phyloP scores from a whole-genome alignment of 2,113 vertebrate genomes.

The Istiophorus platypterus region DNA sequence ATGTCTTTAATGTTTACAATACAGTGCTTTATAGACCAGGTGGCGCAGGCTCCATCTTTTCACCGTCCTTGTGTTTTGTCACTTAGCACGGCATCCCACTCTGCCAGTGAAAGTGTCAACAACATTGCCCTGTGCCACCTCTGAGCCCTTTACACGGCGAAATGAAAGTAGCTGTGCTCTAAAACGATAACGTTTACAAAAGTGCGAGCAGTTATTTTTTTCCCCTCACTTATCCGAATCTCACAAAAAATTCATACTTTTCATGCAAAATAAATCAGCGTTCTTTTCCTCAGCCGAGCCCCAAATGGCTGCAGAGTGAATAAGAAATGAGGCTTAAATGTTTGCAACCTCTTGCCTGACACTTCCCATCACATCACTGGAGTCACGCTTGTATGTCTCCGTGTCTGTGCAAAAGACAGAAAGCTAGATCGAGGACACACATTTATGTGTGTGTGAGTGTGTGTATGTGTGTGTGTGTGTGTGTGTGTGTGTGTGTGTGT shows the following conservation, averaged over 20 bases:
- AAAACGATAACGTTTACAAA: constrained; percentile 75
- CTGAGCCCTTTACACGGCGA: constrained; percentile 51
- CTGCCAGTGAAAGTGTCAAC: constrained; percentile 60
- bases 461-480: constrained; percentile 25
- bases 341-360: constrained; percentile 86
- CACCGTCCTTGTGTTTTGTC: constrained; percentile 30
- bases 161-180: constrained; percentile 59
- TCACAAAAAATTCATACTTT: constrained; percentile 88
- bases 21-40: neutral
- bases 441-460: constrained; percentile 32
- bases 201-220: constrained; percentile 50
- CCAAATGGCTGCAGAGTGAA: constrained; percentile 86
- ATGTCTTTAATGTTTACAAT: constrained; percentile 18
- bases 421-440: constrained; percentile 8
- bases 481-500: constrained; percentile 9
- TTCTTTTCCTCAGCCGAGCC: constrained; percentile 78
- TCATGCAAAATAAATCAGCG: constrained; percentile 89
- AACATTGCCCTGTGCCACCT: constrained; percentile 44
- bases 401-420: neutral
- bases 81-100: constrained; percentile 5
- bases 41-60: neutral
- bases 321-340: constrained; percentile 86
- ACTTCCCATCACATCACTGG: constrained; percentile 85
- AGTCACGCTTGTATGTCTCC: constrained; percentile 32
- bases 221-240: constrained; percentile 65